Base-by-base conservation (phyloP, 2,113 vertebrate genomes). In the Pelmatolapia mariae region DNA sequence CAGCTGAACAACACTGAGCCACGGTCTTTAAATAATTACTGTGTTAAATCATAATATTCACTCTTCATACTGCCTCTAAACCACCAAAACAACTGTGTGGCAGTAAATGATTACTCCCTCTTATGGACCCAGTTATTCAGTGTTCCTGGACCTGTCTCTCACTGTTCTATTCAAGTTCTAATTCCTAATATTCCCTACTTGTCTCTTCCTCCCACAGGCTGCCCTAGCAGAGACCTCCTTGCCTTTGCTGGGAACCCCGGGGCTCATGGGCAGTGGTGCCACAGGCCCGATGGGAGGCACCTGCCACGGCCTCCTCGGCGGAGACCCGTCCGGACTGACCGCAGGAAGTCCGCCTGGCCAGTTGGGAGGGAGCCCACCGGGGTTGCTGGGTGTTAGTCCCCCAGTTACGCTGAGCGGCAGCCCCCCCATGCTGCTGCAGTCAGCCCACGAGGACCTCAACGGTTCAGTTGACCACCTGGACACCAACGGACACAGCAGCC, bases 221-320 rank as follows among this genome's bases (percentile, higher is more conserved):
- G 99, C 99, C 13, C 95, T 99, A 96, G 99, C 99, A 66, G 99
- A 99, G 96, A 99, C 98, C 95, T 98, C 98, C 97, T 97, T 99
- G 95, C 98, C 98, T 91, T 94, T 99, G 95, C 97, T 99, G 95
- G 97, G 98, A 91, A 99, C 97, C 92, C 97, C 98, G 2, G 97
- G 98, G 78, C 95, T 99, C 96, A 98, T 99, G 97, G 98, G 97
- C 95, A 98, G 98, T 79, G 95, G 98, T 87, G 97, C 98, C 94
- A 96, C 98, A 82, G 98, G 98, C 85, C 94, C 98, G 1, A 91
- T 99, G 97, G 98, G 97, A 90, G 98, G 97, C 59, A 95, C 96
- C 93, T 98, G 97, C 96, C 98, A 97, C 92, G 97, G 98, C 91
- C 97, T 99, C 87, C 98, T 99, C 95, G 98, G 98, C 83, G 98